Evolutionary conservation across 30 jellyfish, hydroid and myxozoan species (phyloP).

Genomic region (Sanderia malayensis): DNA sequence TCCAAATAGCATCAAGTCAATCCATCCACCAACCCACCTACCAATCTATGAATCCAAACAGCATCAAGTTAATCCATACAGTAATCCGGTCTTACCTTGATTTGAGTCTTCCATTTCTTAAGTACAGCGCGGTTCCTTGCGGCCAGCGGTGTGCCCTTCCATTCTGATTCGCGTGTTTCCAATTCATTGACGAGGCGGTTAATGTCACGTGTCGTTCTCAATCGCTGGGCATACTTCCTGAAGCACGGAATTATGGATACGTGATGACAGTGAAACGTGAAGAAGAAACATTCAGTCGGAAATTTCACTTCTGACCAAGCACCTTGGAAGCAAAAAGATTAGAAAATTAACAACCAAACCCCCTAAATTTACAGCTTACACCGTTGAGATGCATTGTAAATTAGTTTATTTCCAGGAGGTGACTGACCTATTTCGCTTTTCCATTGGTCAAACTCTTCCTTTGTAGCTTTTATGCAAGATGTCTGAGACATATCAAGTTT

Average conservation of each 20-base stretch:
- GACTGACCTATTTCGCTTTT: conserved; percentile 61
- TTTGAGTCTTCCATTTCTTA: conserved; percentile 85
- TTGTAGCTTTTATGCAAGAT: conserved; percentile 78
- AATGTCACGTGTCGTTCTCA: conserved; percentile 85
- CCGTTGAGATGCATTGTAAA: too few relatives aligned
- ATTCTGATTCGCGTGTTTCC: conserved; percentile 89
- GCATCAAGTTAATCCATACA: too few relatives aligned
- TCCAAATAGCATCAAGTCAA: too few relatives aligned
- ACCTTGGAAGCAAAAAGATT: too few relatives aligned
- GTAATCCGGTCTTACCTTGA: conserved; percentile 75
- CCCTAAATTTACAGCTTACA: too few relatives aligned
- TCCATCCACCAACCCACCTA: too few relatives aligned
- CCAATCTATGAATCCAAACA: too few relatives aligned
- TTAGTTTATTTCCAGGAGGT: too few relatives aligned
- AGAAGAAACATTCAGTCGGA: conserved; percentile 92
- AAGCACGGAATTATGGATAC: conserved; percentile 85
- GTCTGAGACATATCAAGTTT: conserved; percentile 62
- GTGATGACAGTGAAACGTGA: conserved; percentile 88
- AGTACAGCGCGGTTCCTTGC: conserved; percentile 83
- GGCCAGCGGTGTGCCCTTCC: conserved; percentile 85
- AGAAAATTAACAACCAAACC: too few relatives aligned
- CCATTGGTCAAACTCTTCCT: conserved; percentile 83
- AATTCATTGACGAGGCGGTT: conserved; percentile 79
- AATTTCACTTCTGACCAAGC: conserved; percentile 78
- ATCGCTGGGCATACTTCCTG: conserved; percentile 78